phyloP scores from a whole-genome alignment of 1,140 invertebrate genomes.

The Drosophila pandora region DNA sequence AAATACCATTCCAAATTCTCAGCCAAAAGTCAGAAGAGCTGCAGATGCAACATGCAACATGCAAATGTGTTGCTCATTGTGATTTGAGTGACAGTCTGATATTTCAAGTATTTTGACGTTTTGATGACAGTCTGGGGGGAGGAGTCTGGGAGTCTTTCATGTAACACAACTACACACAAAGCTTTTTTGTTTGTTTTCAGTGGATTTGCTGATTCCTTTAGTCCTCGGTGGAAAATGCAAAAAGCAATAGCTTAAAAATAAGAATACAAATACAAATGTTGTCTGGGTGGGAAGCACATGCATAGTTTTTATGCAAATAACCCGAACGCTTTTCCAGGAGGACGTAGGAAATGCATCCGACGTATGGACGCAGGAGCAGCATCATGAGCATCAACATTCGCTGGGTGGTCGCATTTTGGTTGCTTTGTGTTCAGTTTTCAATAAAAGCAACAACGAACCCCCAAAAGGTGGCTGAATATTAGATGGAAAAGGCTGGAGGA shows the following conservation, averaged over 20 bases:
- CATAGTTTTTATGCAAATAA: conserved; percentile 75
- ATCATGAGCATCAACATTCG: conserved; percentile 18
- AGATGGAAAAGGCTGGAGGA: background rate
- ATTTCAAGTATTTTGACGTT: conserved; percentile 36
- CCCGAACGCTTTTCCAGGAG: conserved; percentile 12
- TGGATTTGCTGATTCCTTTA: conserved; percentile 60
- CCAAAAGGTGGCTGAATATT: conserved; percentile 9
- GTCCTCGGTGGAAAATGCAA: background rate
- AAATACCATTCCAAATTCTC: background rate
- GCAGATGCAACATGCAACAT: conserved; percentile 5
- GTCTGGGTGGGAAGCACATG: conserved; percentile 38
- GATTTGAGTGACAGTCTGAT: conserved; percentile 24
- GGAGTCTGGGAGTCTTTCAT: background rate
- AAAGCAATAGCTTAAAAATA: conserved; percentile 14
- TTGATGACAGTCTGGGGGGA: conserved; percentile 18
- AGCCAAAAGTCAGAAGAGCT: background rate
- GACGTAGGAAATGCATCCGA: conserved; percentile 40
- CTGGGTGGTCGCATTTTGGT: conserved; percentile 51
- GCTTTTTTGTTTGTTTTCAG: conserved; percentile 38
- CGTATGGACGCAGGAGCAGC: conserved; percentile 2
- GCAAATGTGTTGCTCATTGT: conserved; percentile 19
- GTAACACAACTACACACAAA: background rate
- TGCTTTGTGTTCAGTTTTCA: conserved; percentile 58
- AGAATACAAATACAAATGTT: conserved; percentile 8
- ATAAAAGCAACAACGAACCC: conserved; percentile 48